A percentile compares a stretch with the other conserved stretches of the same genome.
phyloP scores from a whole-genome alignment of 2,888 invertebrate genomes.

The Tortricodes alternella region DNA sequence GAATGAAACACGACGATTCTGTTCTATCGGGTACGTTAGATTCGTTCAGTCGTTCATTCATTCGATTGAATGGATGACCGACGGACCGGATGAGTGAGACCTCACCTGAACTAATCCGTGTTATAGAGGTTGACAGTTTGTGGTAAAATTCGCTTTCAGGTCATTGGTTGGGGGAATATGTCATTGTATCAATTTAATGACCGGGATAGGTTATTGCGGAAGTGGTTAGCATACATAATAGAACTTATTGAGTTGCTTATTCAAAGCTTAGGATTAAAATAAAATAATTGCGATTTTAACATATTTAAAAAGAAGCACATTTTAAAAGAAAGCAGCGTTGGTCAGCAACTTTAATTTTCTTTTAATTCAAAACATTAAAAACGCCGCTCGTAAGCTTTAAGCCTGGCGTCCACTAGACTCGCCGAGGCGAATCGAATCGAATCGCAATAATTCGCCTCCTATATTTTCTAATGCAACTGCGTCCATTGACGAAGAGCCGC shows the following conservation, averaged over 20 bases:
- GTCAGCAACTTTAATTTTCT: no score
- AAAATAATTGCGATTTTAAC: neutral
- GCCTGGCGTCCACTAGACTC: no score
- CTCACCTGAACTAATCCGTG: slow-evolving; percentile 57
- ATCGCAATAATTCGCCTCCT: no score
- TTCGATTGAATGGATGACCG: slow-evolving; percentile 58
- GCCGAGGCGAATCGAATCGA: no score
- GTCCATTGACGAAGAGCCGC: no score
- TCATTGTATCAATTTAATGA: slow-evolving; percentile 8
- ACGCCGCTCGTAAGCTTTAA: no score
- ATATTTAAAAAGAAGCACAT: no score
- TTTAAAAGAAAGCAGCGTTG: no score
- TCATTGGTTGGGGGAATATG: slow-evolving; percentile 17
- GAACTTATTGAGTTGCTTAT: neutral
- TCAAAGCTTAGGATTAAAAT: no score
- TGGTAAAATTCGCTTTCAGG: slow-evolving; percentile 28
- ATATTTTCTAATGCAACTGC: no score
- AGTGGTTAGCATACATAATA: neutral
- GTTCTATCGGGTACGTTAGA: slow-evolving; percentile 29
- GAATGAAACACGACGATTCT: slow-evolving; percentile 31
- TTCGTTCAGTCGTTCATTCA: slow-evolving; percentile 37
- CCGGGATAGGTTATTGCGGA: neutral
- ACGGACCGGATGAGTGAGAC: slow-evolving; percentile 49
- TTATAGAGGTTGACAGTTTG: slow-evolving; percentile 45
- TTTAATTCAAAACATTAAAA: no score